Evolutionary conservation across 2,797 vertebrate species (phyloP).

Genomic region (Erethizon dorsatum): DNA sequence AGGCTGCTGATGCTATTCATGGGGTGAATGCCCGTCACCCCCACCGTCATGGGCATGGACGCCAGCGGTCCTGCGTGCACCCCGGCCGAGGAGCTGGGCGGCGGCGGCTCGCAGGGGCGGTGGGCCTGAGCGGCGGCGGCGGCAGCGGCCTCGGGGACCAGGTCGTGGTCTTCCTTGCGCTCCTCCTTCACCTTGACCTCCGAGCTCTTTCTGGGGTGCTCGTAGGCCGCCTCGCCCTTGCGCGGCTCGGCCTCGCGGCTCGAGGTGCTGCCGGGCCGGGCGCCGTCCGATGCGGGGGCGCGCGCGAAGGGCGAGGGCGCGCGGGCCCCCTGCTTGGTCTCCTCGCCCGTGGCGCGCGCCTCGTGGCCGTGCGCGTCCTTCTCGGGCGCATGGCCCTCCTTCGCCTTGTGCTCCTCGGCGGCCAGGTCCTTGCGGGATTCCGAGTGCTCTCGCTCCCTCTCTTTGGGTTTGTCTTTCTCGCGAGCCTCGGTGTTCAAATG

Average conservation of each 20-base stretch:
- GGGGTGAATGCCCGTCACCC: slow-evolving; percentile 95
- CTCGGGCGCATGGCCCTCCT: slow-evolving; percentile 94
- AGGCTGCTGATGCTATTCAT: slow-evolving; percentile 96
- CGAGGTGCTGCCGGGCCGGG: slow-evolving; percentile 92
- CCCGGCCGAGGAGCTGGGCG: slow-evolving; percentile 88
- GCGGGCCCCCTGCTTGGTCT: slow-evolving; percentile 93
- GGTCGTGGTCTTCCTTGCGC: slow-evolving; percentile 96
- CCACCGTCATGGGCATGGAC: slow-evolving; percentile 95
- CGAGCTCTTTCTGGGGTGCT: slow-evolving; percentile 94
- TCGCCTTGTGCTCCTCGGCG: slow-evolving; percentile 95
- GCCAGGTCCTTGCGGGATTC: slow-evolving; percentile 93
- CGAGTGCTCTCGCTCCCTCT: slow-evolving; percentile 93
- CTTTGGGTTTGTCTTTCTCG: slow-evolving; percentile 96
- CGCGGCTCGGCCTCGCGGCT: slow-evolving; percentile 93
- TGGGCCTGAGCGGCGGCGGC: slow-evolving; percentile 87
- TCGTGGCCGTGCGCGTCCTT: slow-evolving; percentile 94
- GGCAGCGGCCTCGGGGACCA: slow-evolving; percentile 91
- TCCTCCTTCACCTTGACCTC: slow-evolving; percentile 99
- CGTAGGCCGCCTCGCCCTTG: slow-evolving; percentile 92
- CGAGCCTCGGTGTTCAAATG: slow-evolving; percentile 94
- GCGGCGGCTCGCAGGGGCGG: slow-evolving; percentile 90
- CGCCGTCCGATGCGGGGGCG: slow-evolving; percentile 91
- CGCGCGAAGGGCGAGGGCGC: slow-evolving; percentile 95
- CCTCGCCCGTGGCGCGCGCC: slow-evolving; percentile 90
- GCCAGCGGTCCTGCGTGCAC: slow-evolving; percentile 91